Evolutionary conservation across 2,113 vertebrate genomes (phyloP).

Genomic region (Chaetops frenatus): DNA sequence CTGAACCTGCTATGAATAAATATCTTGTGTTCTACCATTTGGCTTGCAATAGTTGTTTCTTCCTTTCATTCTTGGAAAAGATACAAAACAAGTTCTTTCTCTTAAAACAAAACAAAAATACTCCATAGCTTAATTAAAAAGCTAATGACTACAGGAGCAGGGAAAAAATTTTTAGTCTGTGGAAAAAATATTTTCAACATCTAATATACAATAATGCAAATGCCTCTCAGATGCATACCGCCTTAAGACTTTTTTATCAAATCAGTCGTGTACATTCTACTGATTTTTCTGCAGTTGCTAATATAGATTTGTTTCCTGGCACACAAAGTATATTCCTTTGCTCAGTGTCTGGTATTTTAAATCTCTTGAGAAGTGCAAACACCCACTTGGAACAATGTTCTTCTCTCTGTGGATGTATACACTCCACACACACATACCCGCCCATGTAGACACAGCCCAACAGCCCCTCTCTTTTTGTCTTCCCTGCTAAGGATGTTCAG

Average conservation of each 20-base stretch:
- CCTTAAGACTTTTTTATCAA: neutral
- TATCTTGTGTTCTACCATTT: neutral
- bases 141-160: neutral
- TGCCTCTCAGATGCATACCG: neutral
- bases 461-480: neutral
- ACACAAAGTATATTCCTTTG: neutral
- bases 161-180: neutral
- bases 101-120: neutral
- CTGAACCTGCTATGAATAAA: neutral
- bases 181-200: neutral
- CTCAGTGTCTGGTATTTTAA: neutral
- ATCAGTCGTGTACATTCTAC: neutral
- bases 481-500: neutral
- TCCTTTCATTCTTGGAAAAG: neutral
- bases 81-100: neutral
- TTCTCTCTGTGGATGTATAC: neutral
- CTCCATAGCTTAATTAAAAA: neutral
- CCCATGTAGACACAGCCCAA: neutral
- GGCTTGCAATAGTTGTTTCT: neutral
- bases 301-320: neutral
- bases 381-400: neutral
- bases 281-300: neutral
- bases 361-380: neutral
- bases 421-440: neutral
- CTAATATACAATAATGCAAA: neutral